Evolutionary conservation across 2,113 vertebrate species (phyloP), one percentile per base, ranked within the genome.

Genomic region (Taxidea taxus): DNA sequence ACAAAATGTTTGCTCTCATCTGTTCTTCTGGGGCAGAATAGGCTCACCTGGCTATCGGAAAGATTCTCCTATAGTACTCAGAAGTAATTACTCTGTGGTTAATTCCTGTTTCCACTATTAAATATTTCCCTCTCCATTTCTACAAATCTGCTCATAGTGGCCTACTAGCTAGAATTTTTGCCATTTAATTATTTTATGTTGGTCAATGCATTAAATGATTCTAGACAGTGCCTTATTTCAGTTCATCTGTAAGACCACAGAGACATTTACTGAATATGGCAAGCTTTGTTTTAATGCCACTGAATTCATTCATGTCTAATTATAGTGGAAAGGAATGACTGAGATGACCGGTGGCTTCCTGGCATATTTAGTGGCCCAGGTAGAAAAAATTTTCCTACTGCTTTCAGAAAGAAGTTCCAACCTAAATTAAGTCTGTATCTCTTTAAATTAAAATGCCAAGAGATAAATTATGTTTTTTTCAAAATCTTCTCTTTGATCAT

Each of bases 401-500:
- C 34, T 97, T 97, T 94, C 64, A 91, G 77, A 90, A 97, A 93
- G 91, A 58, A 15, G 56, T 95, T 97, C 88, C 87, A 89, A 72
- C 20, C 16, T 78, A 88, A 94, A 91, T 84, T 95, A 90, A 90
- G n/a, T 49, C 44, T 51, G 47, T 92, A 87, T 81, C 77, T 49
- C n/a, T 68, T 39, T 89, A 78, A 20, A 29, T 94, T 92, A 92
- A 92, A 92, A 94, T 85, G 51, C 13, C 44, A 94, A 51, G 21
- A n/a, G 16, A 51, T 23, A 74, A 94, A 87, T 80, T 58, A 29
- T n/a, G n/a, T 37, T 82, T 91, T 92, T 91, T 92, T 60, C 44
- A 84, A 81, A 91, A 80, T 70, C 62, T 75, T 9, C 12, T 77
- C 15, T 37, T 90, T 86, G 39, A 85, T 81, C 39, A 94, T 88